These are phyloP conservation scores for Hafferia zeledoni DNA, from an alignment of 2,797 vertebrate genomes.

Conservation along the genomic window DNA sequence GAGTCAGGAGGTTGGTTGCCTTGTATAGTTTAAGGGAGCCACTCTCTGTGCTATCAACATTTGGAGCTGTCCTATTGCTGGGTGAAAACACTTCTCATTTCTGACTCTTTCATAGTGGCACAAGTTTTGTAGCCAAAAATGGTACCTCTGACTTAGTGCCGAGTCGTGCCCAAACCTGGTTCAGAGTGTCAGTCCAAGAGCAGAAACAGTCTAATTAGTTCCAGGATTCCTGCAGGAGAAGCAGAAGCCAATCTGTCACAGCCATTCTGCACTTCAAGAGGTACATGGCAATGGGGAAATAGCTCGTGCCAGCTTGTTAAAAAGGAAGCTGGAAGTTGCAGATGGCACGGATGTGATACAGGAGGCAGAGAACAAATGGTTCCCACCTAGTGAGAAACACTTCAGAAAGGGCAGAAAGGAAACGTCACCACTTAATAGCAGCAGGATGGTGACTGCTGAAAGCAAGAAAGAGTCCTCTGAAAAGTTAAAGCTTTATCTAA, in stretches of 20 bases:
- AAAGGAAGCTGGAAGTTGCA: background rate
- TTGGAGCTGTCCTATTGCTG: background rate
- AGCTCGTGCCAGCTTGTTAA: background rate
- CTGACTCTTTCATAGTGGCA: accelerated
- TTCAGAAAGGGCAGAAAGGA: background rate
- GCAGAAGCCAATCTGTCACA: background rate
- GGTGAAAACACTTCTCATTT: background rate
- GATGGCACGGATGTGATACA: background rate
- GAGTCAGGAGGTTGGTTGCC: background rate
- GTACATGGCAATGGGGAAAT: background rate
- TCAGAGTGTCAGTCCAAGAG: background rate
- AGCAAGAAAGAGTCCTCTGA: background rate
- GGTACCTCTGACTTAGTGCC: background rate
- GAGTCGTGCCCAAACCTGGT: background rate
- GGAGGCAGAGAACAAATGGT: constrained; percentile 16
- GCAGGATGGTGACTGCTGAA: background rate
- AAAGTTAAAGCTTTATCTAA: background rate
- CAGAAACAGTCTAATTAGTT: background rate
- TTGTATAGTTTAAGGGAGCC: background rate
- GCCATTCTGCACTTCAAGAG: background rate
- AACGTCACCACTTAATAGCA: background rate
- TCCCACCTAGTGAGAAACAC: background rate
- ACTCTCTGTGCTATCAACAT: background rate
- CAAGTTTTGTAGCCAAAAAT: background rate
- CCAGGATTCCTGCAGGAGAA: background rate